Evolutionary conservation across 2,888 invertebrate species (phyloP).

Genomic region (Tupiocoris notatus): DNA sequence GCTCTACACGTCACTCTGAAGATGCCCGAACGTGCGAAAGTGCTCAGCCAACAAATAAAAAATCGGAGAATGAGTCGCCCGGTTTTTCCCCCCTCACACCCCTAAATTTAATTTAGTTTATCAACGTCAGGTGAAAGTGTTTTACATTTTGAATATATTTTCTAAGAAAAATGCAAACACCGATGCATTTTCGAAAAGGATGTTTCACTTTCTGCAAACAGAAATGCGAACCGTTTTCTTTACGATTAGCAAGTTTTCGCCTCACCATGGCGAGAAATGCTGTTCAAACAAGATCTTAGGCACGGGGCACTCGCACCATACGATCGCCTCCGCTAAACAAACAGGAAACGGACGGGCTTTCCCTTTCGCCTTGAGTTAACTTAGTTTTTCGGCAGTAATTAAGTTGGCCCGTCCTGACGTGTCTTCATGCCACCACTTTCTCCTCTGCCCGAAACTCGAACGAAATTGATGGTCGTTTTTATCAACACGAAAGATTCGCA

Average conservation of each 20-base stretch:
- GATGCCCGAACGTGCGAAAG: too few species aligned
- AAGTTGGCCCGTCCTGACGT: conserved; percentile 12
- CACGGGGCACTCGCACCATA: background rate
- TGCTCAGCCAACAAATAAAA: too few species aligned
- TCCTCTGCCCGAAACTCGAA: background rate
- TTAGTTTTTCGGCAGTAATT: conserved; percentile 19
- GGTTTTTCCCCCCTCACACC: too few species aligned
- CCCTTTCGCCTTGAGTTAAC: conserved; percentile 11
- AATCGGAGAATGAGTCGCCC: too few species aligned
- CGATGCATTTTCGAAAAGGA: too few species aligned
- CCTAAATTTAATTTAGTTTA: too few species aligned
- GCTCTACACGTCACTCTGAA: too few species aligned
- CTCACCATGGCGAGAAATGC: background rate
- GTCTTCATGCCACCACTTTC: background rate
- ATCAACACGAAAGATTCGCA: too few species aligned
- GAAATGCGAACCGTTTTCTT: background rate
- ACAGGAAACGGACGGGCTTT: conserved; percentile 1
- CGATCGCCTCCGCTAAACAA: background rate
- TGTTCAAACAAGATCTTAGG: background rate
- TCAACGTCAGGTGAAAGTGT: too few species aligned
- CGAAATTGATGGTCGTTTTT: background rate
- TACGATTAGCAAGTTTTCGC: background rate
- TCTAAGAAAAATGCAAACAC: too few species aligned
- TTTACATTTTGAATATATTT: too few species aligned
- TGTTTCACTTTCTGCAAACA: background rate